Base-by-base conservation (phyloP, 2,797 vertebrate species). In the Setipinna tenuifilis region DNA sequence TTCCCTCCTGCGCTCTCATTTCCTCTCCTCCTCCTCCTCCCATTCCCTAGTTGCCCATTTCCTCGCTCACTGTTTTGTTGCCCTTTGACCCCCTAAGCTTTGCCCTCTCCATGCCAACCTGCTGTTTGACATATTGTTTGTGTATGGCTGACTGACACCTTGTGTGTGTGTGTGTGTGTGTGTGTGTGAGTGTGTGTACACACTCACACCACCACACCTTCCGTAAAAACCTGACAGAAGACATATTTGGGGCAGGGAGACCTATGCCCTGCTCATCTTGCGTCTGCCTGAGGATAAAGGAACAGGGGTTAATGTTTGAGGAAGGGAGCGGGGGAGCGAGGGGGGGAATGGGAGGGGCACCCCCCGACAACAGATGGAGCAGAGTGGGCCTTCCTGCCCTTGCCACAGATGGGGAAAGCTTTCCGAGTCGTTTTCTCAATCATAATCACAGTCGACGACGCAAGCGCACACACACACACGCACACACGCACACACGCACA, bases 341-440 rank as follows among this genome's bases (percentile, higher is more conserved):
- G 25, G 10, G 25, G 12, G 61, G 61, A n/a, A 10, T 14, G 61
- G 61, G 65, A 4, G 31, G 9, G 25, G 35, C 5, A 44, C 19
- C 41, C 19, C 71, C 71, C 71, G 44, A 31, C 35, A 78, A 41
- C 71, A 78, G 71, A 78, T 78, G 71, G 71, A 78, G 16, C 6
- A 44, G 31, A 78, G 35, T 78, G 2, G 50, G 2, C 50, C 50
- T 54, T 2, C 71, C 35, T 35, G 41, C 35, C 31, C 71, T 78
- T 78, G 71, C 71, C 71, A 78, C 71, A 78, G 71, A 78, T 78
- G 71, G 71, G 16, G 35, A 35, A 78, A 78, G 71, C 35, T 78
- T 44, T 35, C 31, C 19, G 31, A 44, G 71, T 78, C 31, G 16
- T 71, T 71, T 21, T 78, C 71, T 44, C 71, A 78, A 44, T 44